Evolutionary conservation across 2,113 vertebrate species (phyloP).

Genomic region (Dromaius novaehollandiae): DNA sequence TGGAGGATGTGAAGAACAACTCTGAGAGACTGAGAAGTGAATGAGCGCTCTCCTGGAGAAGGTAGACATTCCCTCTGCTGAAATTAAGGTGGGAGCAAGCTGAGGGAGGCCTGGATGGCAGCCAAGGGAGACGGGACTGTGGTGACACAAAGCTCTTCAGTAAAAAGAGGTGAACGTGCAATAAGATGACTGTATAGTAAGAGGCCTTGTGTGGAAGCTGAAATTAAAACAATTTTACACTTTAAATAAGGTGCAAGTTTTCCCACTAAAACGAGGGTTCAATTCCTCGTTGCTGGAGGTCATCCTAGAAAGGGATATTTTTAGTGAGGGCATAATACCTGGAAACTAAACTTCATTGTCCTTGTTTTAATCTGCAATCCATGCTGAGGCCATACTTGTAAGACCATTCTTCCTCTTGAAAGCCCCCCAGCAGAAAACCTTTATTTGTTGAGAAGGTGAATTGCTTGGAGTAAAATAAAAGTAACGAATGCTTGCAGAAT

Average conservation of each 20-base stretch:
- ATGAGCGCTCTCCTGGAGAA: background rate
- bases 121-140: background rate
- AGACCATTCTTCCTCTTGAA: background rate
- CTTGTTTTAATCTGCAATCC: background rate
- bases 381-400: background rate
- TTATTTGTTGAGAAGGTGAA: background rate
- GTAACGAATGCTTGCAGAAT: background rate
- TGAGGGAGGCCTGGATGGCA: background rate
- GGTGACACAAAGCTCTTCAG: background rate
- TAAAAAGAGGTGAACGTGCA: background rate
- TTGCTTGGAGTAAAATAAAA: background rate
- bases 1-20: background rate
- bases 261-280: background rate
- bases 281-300: background rate
- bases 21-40: background rate
- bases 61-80: fast-evolving
- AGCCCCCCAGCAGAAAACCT: background rate
- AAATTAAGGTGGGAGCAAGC: background rate
- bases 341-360: background rate
- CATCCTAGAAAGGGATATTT: background rate
- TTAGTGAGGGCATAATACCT: background rate
- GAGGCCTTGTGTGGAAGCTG: fast-evolving
- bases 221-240: background rate
- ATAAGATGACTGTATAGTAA: background rate
- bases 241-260: background rate